Conservation (phyloP, 30 jellyfish, hydroid and myxozoan species). For the Pelagia noctiluca region DNA sequence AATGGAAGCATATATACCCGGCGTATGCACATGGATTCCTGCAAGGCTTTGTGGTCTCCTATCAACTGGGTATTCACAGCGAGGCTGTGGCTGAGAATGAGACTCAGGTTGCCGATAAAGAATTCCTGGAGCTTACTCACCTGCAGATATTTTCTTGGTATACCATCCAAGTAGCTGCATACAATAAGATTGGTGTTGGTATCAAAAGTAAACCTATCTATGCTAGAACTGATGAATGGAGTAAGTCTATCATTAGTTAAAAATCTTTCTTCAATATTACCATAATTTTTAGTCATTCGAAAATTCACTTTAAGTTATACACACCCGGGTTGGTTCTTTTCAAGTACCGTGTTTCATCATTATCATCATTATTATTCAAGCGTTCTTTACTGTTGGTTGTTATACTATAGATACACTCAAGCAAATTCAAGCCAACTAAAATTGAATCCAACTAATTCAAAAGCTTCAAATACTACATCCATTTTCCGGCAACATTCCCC, state of each 20-base stretch:
- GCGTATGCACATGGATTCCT: slow-evolving; percentile 72
- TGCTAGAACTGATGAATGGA: slow-evolving; percentile 57
- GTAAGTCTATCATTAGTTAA: slow-evolving; percentile 2
- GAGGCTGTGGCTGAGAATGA: slow-evolving; percentile 26
- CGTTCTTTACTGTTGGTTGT: not conserved
- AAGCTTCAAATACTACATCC: too few species aligned
- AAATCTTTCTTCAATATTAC: too few species aligned
- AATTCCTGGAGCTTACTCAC: slow-evolving; percentile 26
- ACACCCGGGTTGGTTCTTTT: too few species aligned
- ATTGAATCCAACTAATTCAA: too few species aligned
- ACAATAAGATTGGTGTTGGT: slow-evolving; percentile 47
- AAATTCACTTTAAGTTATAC: too few species aligned
- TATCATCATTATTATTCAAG: too few species aligned
- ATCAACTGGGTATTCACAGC: slow-evolving; percentile 62
- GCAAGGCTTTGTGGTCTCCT: slow-evolving; percentile 44
- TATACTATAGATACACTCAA: too few species aligned
- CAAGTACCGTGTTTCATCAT: too few species aligned
- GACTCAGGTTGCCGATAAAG: slow-evolving; percentile 37
- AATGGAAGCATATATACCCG: slow-evolving; percentile 61
- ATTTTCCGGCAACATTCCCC: too few species aligned
- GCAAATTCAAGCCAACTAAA: too few species aligned
- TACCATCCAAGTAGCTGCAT: slow-evolving; percentile 62
- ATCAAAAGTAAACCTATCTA: slow-evolving; percentile 28
- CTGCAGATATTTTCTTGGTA: slow-evolving; percentile 57
- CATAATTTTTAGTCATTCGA: too few species aligned